Evolutionary conservation across 2,888 invertebrate genomes (phyloP).

Genomic region (Carterocephalus palaemon): DNA sequence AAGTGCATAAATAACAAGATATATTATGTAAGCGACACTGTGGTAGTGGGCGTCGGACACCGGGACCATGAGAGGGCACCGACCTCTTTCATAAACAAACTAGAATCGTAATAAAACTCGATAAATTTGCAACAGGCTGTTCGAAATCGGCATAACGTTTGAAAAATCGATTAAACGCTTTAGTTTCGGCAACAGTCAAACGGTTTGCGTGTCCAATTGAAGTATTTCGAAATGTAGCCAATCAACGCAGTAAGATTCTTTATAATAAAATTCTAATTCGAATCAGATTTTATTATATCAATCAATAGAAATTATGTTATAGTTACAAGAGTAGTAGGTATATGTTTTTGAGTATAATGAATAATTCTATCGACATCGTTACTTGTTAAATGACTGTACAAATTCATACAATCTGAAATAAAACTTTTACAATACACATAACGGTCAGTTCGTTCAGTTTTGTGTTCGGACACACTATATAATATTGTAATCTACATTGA

Average conservation of each 20-base stretch:
- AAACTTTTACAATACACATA: no score
- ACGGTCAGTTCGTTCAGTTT: no score
- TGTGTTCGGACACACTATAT: no score
- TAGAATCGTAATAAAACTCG: slow-evolving; percentile 11
- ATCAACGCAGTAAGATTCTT: slow-evolving; percentile 11
- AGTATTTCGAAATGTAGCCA: slow-evolving; percentile 20
- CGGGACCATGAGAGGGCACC: slow-evolving; percentile 6
- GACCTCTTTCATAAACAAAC: slow-evolving; percentile 21
- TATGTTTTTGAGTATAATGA: no score
- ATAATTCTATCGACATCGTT: no score
- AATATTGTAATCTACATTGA: no score
- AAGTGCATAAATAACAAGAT: slow-evolving; percentile 12
- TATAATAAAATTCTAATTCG: slow-evolving; percentile 21
- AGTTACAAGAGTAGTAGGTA: no score
- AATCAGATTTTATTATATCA: no score
- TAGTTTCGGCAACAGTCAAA: slow-evolving; percentile 15
- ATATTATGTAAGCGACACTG: slow-evolving; percentile 6
- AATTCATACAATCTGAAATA: no score
- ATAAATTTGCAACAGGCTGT: slow-evolving; percentile 16
- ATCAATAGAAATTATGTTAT: no score
- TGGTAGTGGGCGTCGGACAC: slow-evolving; percentile 16
- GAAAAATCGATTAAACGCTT: slow-evolving; percentile 18
- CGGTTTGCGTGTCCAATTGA: slow-evolving; percentile 22
- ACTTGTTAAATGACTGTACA: no score
- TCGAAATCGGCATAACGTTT: slow-evolving; percentile 4